A percentile compares a stretch with the other conserved stretches of the same genome.
Conservation (phyloP, 2,113 vertebrate species). For the Talpa occidentalis region DNA sequence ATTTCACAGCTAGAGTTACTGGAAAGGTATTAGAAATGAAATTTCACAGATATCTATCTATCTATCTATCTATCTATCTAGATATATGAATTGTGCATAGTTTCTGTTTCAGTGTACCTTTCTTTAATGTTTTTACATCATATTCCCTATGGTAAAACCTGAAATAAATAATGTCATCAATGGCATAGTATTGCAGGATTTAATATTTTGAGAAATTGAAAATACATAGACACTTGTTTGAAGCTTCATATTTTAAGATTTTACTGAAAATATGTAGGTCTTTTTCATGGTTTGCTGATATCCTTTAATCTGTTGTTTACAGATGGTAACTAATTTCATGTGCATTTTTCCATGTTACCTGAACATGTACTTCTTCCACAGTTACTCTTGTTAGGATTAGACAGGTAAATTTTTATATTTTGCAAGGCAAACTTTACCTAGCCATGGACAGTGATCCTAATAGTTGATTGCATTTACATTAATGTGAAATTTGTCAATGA, state of each 20-base stretch:
- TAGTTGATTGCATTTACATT: neutral
- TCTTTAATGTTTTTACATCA: neutral
- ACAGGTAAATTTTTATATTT: neutral
- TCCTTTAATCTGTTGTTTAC: neutral
- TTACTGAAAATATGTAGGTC: neutral
- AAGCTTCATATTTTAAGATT: slow-evolving; percentile 45
- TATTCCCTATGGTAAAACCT: neutral
- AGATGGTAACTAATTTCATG: neutral
- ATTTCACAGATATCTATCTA: slow-evolving; percentile 71
- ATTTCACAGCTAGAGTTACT: slow-evolving; percentile 67
- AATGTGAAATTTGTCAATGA: neutral
- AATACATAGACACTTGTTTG: neutral
- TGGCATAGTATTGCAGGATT: neutral
- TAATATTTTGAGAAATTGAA: slow-evolving; percentile 2
- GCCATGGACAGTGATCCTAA: neutral
- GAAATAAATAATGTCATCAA: slow-evolving; percentile 49
- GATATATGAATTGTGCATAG: neutral
- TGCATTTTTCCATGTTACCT: neutral
- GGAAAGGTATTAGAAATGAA: slow-evolving; percentile 66
- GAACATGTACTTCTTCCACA: neutral
- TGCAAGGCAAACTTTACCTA: neutral
- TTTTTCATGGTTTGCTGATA: neutral
- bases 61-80: no score
- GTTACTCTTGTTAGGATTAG: neutral
- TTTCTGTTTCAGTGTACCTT: slow-evolving; percentile 25